phyloP scores from a whole-genome alignment of 2,888 invertebrate genomes.

The Trachelus stipa region DNA sequence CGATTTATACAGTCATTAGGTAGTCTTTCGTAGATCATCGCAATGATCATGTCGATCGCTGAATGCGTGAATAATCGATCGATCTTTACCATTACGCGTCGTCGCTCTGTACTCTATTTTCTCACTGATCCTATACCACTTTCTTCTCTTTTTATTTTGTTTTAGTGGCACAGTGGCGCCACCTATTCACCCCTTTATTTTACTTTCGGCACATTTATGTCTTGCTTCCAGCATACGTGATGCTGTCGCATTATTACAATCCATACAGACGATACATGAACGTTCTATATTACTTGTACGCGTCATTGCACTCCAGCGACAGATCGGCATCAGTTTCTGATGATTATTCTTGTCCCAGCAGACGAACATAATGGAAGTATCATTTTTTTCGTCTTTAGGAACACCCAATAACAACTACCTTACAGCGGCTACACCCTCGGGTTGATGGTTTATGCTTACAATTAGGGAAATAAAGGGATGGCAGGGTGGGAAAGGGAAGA shows the following conservation, averaged over 20 bases:
- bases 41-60: background rate
- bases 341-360: background rate
- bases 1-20: background rate
- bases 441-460: background rate
- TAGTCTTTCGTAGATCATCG: background rate
- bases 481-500: background rate
- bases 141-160: background rate
- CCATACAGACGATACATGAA: background rate
- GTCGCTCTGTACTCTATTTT: background rate
- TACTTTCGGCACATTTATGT: slow-evolving; percentile 62
- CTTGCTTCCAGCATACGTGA: slow-evolving; percentile 56
- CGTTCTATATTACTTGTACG: background rate
- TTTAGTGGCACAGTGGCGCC: slow-evolving; percentile 56
- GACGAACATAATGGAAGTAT: background rate
- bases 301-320: background rate
- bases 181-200: slow-evolving; percentile 47
- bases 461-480: background rate
- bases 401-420: background rate
- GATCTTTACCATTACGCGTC: background rate
- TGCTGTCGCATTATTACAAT: slow-evolving; percentile 32
- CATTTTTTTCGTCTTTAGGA: background rate
- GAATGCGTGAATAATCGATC: background rate
- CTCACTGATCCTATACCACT: background rate
- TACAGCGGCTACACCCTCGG: background rate
- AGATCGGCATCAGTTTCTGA: background rate